Evolutionary conservation across 2,113 vertebrate genomes (phyloP), one percentile per base, ranked within the genome.

Genomic region (Tamias sibiricus): DNA sequence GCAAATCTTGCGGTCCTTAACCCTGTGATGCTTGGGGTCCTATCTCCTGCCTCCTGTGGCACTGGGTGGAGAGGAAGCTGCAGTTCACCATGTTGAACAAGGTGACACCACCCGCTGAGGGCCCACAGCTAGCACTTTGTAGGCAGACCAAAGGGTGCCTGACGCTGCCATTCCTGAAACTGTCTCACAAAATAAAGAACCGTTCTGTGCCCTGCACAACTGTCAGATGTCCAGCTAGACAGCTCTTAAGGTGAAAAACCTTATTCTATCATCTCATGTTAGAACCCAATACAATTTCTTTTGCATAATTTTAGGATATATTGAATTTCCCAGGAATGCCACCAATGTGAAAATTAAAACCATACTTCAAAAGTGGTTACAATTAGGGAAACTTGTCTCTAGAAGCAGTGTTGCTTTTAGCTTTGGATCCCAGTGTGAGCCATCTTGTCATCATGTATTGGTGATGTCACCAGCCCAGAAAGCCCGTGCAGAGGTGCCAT

Each of bases 391-490:
- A 32, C 44, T 24, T 72, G 62, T 20, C 40, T 35, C 62, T 11
- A 2, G 2, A 8, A 24, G 69, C 89, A 57, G 42, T 49, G 54
- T 49, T n/a, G 44, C 14, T 13, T 12, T 30, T 22, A 20, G 28
- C 11, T 83, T 64, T 88, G 42, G 20, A 76, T 62, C 59, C 30
- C 59, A 3, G 68, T 37, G 19, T 10, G 20, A 75, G 4, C 4
- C 28, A 24, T 30, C 17, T 1, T 28, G 3, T 86, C 54, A 8
- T 6, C 1, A 0, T 24, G 13, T 4, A 2, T 76, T 47, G 8
- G 28, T 22, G 28, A 37, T 32, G 14, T 37, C 4, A 6, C 37
- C 11, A 20, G 47, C 57, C 32, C 49, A 72, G 35, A 66, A 30
- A 62, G 30, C 35, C 37, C 12, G 3, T 14, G 9, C 35, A 2